A percentile compares a stretch with the other conserved stretches of the same genome.
Conservation (phyloP, 2,113 vertebrate species). For the Ifrita kowaldi region DNA sequence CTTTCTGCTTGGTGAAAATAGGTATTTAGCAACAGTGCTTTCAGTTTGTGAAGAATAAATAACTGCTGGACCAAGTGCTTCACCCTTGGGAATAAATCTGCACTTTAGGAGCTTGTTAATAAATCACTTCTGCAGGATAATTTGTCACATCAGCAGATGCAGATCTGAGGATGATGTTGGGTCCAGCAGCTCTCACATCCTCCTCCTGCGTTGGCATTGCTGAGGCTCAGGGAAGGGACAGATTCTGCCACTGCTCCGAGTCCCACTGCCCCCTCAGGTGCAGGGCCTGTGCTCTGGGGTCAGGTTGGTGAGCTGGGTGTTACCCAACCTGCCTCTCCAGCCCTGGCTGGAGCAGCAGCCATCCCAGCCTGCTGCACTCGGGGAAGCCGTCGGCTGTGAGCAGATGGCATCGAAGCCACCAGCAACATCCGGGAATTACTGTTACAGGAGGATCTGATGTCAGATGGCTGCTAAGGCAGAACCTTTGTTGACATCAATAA, state of each 20-base stretch:
- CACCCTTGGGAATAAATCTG: constrained; percentile 4
- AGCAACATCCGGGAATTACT: not conserved
- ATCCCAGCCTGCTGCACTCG: accelerated
- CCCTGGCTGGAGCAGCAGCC: not conserved
- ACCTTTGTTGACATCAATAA: not conserved
- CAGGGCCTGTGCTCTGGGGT: not conserved
- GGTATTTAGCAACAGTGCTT: constrained; percentile 26
- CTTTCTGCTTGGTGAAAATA: constrained; percentile 22
- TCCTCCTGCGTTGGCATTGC: accelerated
- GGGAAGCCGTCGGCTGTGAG: accelerated
- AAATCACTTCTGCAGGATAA: not conserved
- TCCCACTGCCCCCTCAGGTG: accelerated
- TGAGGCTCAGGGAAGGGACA: not conserved
- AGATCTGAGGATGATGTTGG: not conserved
- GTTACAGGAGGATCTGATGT: not conserved
- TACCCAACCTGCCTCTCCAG: not conserved
- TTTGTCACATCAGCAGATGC: not conserved
- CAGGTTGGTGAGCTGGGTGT: not conserved
- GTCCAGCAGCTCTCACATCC: not conserved
- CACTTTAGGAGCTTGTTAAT: not conserved
- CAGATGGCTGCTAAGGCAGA: not conserved
- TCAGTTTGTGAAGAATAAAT: constrained; percentile 26
- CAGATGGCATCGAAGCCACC: accelerated
- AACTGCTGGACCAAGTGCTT: not conserved
- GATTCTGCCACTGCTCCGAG: not conserved